phyloP scores from a whole-genome alignment of 2,797 vertebrate genomes.

The Monodelphis domestica region DNA sequence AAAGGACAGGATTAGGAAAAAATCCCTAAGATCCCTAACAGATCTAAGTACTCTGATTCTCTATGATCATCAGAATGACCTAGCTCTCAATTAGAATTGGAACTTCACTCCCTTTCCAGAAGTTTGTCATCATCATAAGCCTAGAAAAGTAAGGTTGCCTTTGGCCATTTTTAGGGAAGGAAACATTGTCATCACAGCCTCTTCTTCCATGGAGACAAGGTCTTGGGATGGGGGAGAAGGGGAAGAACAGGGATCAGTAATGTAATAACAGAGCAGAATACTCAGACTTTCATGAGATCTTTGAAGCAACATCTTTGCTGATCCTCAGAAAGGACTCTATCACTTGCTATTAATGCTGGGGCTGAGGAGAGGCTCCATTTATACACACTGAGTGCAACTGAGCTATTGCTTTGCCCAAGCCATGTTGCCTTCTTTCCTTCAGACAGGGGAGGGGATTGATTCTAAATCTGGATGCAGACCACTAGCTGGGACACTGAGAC shows the following conservation, averaged over 20 bases:
- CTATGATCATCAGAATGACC: background rate
- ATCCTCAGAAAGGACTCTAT: conserved; percentile 19
- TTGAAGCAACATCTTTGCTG: conserved; percentile 21
- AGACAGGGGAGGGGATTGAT: conserved; percentile 1
- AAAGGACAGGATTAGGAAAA: background rate
- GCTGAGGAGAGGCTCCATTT: too few relatives aligned
- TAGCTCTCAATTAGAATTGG: background rate
- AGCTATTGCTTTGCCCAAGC: background rate
- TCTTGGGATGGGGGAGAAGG: conserved; percentile 12
- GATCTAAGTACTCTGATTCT: background rate
- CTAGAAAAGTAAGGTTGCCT: background rate
- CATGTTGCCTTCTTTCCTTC: conserved; percentile 5
- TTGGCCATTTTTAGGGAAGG: conserved; percentile 48
- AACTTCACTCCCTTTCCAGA: background rate
- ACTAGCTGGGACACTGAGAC: conserved; percentile 10
- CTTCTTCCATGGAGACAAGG: conserved; percentile 41
- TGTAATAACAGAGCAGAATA: background rate
- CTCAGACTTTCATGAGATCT: background rate
- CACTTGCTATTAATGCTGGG: background rate
- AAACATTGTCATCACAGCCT: background rate
- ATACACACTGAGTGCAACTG: background rate
- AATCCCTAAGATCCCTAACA: background rate
- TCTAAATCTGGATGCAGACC: conserved; percentile 5
- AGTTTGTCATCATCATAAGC: background rate
- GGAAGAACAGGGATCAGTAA: background rate